Evolutionary conservation across 2,888 invertebrate species (phyloP), one percentile per base, ranked within the genome.

Genomic region (Eupithecia subumbrata): DNA sequence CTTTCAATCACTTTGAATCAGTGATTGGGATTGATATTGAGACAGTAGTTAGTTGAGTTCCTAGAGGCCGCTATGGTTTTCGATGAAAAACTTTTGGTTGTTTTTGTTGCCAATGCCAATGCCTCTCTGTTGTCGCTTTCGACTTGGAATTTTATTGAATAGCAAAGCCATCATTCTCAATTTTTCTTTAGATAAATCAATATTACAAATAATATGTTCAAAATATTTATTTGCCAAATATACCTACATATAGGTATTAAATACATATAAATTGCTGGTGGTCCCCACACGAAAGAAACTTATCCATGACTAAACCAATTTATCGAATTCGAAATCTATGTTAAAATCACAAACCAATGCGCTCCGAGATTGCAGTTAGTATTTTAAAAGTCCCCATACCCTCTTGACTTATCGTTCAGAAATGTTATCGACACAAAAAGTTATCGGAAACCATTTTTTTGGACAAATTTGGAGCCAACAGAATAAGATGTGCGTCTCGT

Each of bases 401-500:
- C 43, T 45, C 68, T 43, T 69, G 66, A 68, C 71, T 70, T 77
- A 75, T 75, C 67, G 60, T 67, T 67, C n/a, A 37, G 76, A 63
- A 68, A 74, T 71, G 67, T 70, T 73, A 75, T 73, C 74, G 74
- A 43, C 67, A 71, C 68, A 72, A 78, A 76, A 79, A 79, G 34
- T 77, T 77, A 73, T 73, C 40, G 74, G 72, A 76, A 74, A 71
- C 73, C 74, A 37, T 78, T 78, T 78, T 30, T 76, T 76, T 78
- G 72, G 79, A 81, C 67, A 74, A 79, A 79, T 79, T 80, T 76
- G 78, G 76, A 79, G 71, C 77, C 80, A 77, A 79, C 80, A 75
- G 86, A 86, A 86, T 86, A 87, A 84, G 87, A 87, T 85, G 87
- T 87, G 85, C 83, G 80, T 80, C 84, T 82, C 81, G 81, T 82